phyloP scores from a whole-genome alignment of 2,888 invertebrate genomes.

The Diaphora mendica region DNA sequence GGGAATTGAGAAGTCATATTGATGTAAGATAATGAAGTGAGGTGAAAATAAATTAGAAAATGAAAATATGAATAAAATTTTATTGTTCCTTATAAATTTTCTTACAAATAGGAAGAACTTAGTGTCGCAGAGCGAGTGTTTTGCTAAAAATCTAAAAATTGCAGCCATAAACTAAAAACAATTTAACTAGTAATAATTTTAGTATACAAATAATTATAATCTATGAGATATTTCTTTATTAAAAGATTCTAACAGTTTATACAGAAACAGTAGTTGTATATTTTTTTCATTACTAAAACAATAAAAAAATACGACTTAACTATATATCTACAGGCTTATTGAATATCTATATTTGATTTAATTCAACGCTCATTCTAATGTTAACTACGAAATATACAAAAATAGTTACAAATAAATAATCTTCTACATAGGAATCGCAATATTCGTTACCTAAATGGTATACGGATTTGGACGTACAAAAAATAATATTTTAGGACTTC shows the following conservation, averaged over 20 bases:
- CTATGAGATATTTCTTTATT: conserved; percentile 80
- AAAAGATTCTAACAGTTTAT: conserved; percentile 78
- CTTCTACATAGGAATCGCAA: conserved; percentile 76
- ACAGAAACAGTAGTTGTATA: conserved; percentile 70
- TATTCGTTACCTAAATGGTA: conserved; percentile 63
- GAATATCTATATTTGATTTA: conserved; percentile 72
- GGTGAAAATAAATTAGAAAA: conserved; percentile 51
- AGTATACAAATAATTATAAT: conserved; percentile 68
- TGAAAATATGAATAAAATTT: conserved; percentile 78
- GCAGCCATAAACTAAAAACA: conserved; percentile 72
- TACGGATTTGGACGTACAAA: conserved; percentile 60
- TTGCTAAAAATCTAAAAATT: conserved; percentile 67
- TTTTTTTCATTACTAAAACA: conserved; percentile 51
- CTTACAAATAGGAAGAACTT: conserved; percentile 82
- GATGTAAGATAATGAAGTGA: neutral
- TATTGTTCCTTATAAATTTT: conserved; percentile 84
- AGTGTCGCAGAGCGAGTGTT: conserved; percentile 80
- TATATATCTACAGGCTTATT: conserved; percentile 81
- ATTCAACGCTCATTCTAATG: conserved; percentile 60
- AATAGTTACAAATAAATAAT: conserved; percentile 85
- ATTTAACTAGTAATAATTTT: conserved; percentile 74
- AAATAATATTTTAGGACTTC: conserved; percentile 56
- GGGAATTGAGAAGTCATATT: neutral
- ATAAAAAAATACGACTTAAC: conserved; percentile 67
- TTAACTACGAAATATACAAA: conserved; percentile 78